These are phyloP conservation scores for Thomomys bottae DNA, from an alignment of 2,113 vertebrate species.

Conservation along the genomic window DNA sequence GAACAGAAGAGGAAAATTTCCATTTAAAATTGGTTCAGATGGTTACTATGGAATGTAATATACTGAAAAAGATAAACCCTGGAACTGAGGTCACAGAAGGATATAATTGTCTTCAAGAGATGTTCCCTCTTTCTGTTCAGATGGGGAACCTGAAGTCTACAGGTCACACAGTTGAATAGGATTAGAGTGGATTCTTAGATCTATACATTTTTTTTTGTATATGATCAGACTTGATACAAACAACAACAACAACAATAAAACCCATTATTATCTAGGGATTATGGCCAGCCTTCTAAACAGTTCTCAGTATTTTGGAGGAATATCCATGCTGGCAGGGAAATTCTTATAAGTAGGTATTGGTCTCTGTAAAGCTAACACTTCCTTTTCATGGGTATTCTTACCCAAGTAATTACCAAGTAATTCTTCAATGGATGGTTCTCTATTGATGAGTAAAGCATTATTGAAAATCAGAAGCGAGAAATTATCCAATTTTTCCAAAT, in stretches of 20 bases:
- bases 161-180: not conserved
- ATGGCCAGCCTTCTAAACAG: not conserved
- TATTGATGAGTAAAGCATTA: not conserved
- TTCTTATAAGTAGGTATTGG: not conserved
- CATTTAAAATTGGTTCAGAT: not conserved
- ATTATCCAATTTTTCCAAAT: not conserved
- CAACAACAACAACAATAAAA: no score
- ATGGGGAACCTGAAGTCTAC: not conserved
- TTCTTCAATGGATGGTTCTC: not conserved
- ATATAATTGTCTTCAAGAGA: not conserved
- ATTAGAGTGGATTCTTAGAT: not conserved
- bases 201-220: slow-evolving; percentile 31
- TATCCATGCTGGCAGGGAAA: not conserved
- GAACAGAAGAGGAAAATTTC: not conserved
- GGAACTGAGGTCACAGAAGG: no score
- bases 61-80: not conserved
- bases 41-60: not conserved
- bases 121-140: not conserved
- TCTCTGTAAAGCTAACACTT: not conserved
- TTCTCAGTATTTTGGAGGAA: not conserved
- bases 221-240: not conserved
- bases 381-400: not conserved
- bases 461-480: not conserved
- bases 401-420: not conserved
- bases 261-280: not conserved